A percentile compares a stretch with the other conserved stretches of the same genome.
phyloP scores from a whole-genome alignment of 2,113 vertebrate genomes.

The Bubo scandiacus region DNA sequence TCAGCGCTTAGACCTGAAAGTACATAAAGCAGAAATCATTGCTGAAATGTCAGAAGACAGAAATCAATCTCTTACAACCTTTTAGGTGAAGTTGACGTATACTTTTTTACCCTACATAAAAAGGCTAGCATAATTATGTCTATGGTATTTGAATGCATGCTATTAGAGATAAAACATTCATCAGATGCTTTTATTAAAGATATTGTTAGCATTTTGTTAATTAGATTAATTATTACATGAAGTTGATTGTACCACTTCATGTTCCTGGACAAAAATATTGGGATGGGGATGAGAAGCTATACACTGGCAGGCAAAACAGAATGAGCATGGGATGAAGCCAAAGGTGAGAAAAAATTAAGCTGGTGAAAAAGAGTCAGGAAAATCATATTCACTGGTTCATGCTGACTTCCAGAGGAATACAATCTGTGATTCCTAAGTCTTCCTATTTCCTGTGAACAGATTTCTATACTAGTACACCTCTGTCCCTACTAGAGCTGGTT shows the following conservation, averaged over 20 bases:
- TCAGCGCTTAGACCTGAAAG: not conserved
- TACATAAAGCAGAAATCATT: not conserved
- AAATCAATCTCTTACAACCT: not conserved
- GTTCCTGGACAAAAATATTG: not conserved
- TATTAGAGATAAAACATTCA: not conserved
- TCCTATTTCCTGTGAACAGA: not conserved
- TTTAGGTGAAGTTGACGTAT: not conserved
- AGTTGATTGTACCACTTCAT: not conserved
- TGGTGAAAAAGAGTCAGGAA: not conserved
- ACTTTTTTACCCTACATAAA: not conserved
- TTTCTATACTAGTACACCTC: not conserved
- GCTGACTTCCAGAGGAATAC: not conserved
- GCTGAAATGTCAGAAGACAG: not conserved
- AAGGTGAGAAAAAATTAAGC: not conserved
- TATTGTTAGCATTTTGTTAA: not conserved
- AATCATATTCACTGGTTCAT: not conserved
- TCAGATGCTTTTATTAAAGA: not conserved
- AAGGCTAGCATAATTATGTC: not conserved
- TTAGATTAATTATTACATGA: not conserved
- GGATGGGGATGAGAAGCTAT: not conserved
- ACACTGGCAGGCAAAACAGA: not conserved
- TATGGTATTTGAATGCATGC: not conserved
- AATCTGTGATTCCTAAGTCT: not conserved
- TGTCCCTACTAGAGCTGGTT: not conserved
- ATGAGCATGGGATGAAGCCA: not conserved